Evolutionary conservation across 2,888 invertebrate genomes (phyloP), one percentile per base, ranked within the genome.

Genomic region (Hirtodrosophila trivittata): DNA sequence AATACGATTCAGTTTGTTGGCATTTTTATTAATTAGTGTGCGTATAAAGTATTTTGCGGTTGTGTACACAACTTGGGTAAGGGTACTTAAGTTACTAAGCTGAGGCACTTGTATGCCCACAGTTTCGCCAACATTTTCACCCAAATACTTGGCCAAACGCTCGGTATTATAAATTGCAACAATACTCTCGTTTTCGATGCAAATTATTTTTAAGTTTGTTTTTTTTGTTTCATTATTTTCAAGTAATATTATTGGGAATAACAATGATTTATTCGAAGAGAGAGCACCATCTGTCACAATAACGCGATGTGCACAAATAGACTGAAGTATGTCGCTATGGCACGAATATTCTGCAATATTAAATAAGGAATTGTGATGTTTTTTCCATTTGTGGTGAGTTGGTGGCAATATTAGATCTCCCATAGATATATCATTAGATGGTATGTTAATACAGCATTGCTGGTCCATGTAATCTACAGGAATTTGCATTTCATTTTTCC

Each of bases 111-210:
- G 77, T 8, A 77, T 32, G 9, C 84, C 81, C 6, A 80, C 68
- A 3, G 81, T 72, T 18, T 66, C 64, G 0, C 81, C 86, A 21
- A 86, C 16, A 6, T 33, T 52, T 50, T 82, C 86, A 6, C 54
- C 52, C n/a, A 80, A 60, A 4, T 33, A 55, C 0, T 65, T 33
- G 0, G 81, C 71, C 8, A 65, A 28, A 7, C 75, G 71, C 12
- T 63, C 39, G 26, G 77, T 50, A 18, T 72, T 76, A 41, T 83
- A 56, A 1, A 14, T 14, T 0, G 84, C 81, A 1, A 80, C 12
- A 33, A 86, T 54, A 3, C 28, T 35, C 3, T 69, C 66, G 7
- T n/a, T 54, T 13, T 82, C 81, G 3, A 86, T 50, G 41, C 74
- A 76, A 0, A 86, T 21, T 0, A 82, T 62, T 33, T 58, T 69